Evolutionary conservation across 2,797 vertebrate genomes (phyloP), one percentile per base, ranked within the genome.

Genomic region (Botia kubotai): DNA sequence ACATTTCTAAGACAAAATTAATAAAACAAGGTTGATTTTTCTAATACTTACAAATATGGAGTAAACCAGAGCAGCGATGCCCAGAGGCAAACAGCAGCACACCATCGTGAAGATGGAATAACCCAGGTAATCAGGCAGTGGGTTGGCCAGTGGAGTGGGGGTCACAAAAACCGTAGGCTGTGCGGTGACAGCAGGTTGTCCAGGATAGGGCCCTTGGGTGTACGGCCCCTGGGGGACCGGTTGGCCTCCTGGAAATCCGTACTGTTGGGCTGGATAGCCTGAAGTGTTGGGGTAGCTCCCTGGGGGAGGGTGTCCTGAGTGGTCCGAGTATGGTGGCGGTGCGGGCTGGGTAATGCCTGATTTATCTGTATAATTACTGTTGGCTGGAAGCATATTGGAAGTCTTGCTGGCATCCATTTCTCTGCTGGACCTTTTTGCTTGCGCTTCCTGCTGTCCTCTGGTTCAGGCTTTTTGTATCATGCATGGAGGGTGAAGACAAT

Each of bases 81-180:
- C 94, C 0, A 95, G 68, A 0, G 95, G 94, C 60, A 94, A 69
- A 81, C 91, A 95, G 86, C 95, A 95, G 83, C 92, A 95, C 63
- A 95, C 6, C 89, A 93, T 17, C 82, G 91, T 93, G 84, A 93
- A 92, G 86, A 95, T 90, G 83, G 94, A 95, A 84, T 93, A 94
- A 19, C 84, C 29, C 90, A 95, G 0, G 88, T 94, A 93, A 86
- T 94, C 93, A 0, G 89, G 88, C 33, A 87, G 57, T 0, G 88
- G 90, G 6, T 86, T 3, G 0, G 11, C 6, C 73, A 93, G 86
- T 0, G 90, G 87, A 7, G 1, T 36, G 0, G 46, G 84, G 1
- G 85, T 57, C 83, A 93, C 82, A 2, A 57, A 92, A 7, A 92
- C 52, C 0, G 88, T 81, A 11, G 92, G 89, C 87, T 93, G 94